Conservation (phyloP, 2,797 vertebrate genomes). For the Sebastes iracundus region DNA sequence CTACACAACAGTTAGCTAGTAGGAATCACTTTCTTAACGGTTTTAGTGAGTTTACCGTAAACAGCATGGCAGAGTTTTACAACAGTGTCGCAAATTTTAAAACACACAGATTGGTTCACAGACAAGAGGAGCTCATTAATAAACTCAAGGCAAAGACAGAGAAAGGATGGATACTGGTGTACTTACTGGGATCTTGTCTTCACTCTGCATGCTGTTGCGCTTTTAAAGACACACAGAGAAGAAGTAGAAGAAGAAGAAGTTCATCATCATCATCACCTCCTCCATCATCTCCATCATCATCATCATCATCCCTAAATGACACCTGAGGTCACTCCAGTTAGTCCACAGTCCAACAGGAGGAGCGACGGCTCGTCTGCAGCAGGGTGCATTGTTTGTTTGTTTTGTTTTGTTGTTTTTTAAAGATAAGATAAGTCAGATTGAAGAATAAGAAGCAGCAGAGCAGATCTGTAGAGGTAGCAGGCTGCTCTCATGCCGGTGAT, state of each 20-base stretch:
- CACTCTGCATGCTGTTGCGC: conserved; percentile 73
- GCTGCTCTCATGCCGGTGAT: conserved; percentile 43
- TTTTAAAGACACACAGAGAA: conserved; percentile 64
- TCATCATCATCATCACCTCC: conserved; percentile 5
- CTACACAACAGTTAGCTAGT: not conserved
- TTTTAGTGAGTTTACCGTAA: not conserved
- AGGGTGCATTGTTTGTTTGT: conserved; percentile 22
- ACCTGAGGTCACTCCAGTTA: conserved; percentile 16
- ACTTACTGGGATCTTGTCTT: conserved; percentile 81
- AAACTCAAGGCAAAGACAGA: not conserved
- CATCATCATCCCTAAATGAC: not conserved
- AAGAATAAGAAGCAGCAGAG: not conserved
- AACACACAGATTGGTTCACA: not conserved
- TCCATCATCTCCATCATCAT: conserved; percentile 21
- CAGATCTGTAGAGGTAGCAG: not conserved
- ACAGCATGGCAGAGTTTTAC: not conserved
- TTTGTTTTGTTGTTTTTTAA: not conserved
- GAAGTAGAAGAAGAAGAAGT: conserved; percentile 32
- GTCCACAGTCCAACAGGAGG: conserved; percentile 18
- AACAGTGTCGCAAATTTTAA: not conserved
- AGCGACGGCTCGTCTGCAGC: not conserved
- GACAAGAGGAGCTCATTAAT: not conserved
- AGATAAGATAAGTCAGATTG: not conserved
- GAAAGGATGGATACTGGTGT: not conserved
- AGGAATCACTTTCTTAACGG: not conserved